These are phyloP conservation scores for Phlogophora meticulosa DNA, from an alignment of 2,888 invertebrate genomes.

Conservation along the genomic window DNA sequence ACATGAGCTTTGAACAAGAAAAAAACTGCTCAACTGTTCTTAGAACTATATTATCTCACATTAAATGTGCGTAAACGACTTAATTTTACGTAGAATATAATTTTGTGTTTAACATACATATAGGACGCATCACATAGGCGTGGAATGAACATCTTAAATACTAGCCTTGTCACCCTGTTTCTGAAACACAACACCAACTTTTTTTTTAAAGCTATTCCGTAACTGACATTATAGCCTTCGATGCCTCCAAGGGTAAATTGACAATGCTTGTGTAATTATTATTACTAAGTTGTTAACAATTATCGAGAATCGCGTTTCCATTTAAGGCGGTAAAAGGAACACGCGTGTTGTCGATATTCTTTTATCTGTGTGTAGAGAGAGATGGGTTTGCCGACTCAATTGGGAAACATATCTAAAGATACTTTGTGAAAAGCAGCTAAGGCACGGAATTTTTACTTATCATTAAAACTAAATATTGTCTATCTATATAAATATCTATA, in stretches of 20 bases:
- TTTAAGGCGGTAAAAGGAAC: no score
- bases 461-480: constrained; percentile 33
- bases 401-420: no score
- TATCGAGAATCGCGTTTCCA: no score
- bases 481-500: constrained; percentile 7
- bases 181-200: constrained; percentile 31
- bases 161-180: constrained; percentile 58
- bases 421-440: constrained; percentile 39
- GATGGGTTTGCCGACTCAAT: no score
- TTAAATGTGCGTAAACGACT: constrained; percentile 43
- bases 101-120: constrained; percentile 11
- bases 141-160: constrained; percentile 56
- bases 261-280: no score
- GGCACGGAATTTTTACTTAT: constrained; percentile 51
- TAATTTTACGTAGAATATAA: constrained; percentile 26
- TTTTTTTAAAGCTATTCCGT: constrained; percentile 32
- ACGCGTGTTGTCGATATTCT: no score
- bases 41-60: constrained; percentile 32
- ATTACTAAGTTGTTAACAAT: no score
- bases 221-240: constrained; percentile 2
- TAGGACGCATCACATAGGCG: constrained; percentile 28
- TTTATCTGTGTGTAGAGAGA: no score
- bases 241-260: not conserved
- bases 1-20: constrained; percentile 7
- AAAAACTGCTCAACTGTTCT: not conserved